Evolutionary conservation across 1,140 invertebrate genomes (phyloP), one percentile per base, ranked within the genome.

Genomic region (Chrysoperla carnea): DNA sequence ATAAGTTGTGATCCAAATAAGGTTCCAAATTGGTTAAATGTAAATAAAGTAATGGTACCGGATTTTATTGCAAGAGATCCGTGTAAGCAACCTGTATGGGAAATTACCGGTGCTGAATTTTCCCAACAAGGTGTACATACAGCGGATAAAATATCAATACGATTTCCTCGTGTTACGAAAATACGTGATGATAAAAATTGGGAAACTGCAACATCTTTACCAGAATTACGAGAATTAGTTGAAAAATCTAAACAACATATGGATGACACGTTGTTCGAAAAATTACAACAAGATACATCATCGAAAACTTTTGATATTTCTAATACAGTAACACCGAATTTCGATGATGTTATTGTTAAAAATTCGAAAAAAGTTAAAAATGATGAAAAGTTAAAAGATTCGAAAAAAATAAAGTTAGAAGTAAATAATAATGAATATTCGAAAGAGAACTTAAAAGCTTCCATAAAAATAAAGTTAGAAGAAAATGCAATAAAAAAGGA

Each of bases 61-160:
- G 89, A 94, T 67, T 92, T 91, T 62, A 72, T 94, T 5, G 81
- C 81, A 9, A 69, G 63, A 46, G 75, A 90, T 65, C 89, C 90
- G 0, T 82, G 84, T 61, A 65, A 76, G 40, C 78, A 87, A 57
- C 89, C 86, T 4, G 82, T 94, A 11, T 94, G 89, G 89, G 88
- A 94, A 67, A 89, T 95, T 29, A 84, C 83, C 2, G 90, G 89
- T 1, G 89, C 90, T 0, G 89, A 95, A 62, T 86, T 94, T 50
- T 88, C 84, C 7, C 67, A 71, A 4, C 72, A 81, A 45, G 82
- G 88, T 38, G 69, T 82, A 12, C 91, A 95, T 54, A 92, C 88
- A 5, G 88, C 88, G 3, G 75, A 82, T 56, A 86, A 88, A 6
- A 92, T 94, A 52, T 93, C 88, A 4, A 88, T 95, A 37, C 64